A percentile compares a stretch with the other conserved stretches of the same genome.
phyloP scores from a whole-genome alignment of 2,113 vertebrate genomes.

The Apus apus region DNA sequence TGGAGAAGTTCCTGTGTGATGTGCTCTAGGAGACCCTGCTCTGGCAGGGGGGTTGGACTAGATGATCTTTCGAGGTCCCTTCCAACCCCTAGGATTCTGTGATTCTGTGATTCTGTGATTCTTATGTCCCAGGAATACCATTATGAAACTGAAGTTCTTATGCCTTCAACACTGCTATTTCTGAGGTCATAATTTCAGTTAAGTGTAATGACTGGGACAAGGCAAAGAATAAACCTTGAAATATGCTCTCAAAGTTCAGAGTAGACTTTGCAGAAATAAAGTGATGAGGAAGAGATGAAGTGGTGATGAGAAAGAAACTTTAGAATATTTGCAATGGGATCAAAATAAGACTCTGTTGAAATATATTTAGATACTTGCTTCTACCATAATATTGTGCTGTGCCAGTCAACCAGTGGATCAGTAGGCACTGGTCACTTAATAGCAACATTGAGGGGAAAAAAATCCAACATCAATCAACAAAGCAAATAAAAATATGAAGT shows the following conservation, averaged over 20 bases:
- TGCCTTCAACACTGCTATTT: not conserved
- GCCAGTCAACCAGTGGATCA: not conserved
- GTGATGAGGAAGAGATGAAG: not conserved
- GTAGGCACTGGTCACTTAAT: not conserved
- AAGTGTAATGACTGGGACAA: not conserved
- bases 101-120: not conserved
- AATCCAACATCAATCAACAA: not conserved
- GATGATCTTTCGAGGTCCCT: too few relatives aligned
- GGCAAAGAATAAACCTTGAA: not conserved
- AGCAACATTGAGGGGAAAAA: not conserved
- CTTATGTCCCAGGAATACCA: not conserved
- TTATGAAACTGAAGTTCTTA: not conserved
- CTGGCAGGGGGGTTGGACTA: too few relatives aligned
- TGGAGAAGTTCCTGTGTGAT: too few relatives aligned
- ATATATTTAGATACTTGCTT: not conserved
- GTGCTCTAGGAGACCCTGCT: too few relatives aligned
- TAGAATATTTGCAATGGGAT: constrained; percentile 16
- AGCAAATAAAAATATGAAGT: not conserved
- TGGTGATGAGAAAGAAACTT: not conserved
- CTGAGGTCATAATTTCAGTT: not conserved
- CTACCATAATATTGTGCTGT: not conserved
- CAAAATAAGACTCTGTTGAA: not conserved
- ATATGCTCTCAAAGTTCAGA: not conserved
- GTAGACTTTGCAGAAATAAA: not conserved
- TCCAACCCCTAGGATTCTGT: too few relatives aligned